Percentiles rank a stretch among this genome's conserved stretches.
Conservation (phyloP, 2,113 vertebrate genomes). For the Ailuropoda melanoleuca region DNA sequence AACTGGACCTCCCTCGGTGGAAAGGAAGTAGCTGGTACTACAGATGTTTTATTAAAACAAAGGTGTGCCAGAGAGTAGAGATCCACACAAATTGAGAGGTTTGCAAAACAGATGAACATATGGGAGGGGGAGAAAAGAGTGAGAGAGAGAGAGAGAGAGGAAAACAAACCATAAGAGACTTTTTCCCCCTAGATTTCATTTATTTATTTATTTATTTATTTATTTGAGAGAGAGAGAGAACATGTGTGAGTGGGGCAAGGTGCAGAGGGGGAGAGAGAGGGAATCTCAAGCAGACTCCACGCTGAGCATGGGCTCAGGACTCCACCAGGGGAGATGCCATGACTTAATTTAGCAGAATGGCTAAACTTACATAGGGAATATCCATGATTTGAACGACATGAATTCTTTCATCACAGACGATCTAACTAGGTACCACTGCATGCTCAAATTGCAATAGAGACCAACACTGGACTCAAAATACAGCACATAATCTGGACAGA, state of each 20-base stretch:
- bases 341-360: neutral
- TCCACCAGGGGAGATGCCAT: neutral
- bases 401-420: neutral
- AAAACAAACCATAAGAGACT: neutral
- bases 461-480: neutral
- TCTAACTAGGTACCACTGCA: neutral
- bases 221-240: too few species aligned
- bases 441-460: neutral
- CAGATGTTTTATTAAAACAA: neutral
- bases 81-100: neutral
- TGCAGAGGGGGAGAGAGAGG: neutral
- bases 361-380: neutral
- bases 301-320: neutral
- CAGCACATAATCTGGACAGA: accelerated
- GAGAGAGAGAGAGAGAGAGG: too few species aligned
- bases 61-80: neutral
- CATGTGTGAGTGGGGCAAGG: neutral
- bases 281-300: neutral
- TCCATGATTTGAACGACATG: neutral
- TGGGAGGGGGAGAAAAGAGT: too few species aligned
- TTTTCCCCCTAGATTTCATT: neutral
- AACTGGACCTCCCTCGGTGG: neutral
- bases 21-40: neutral
- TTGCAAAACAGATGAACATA: neutral
- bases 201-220: neutral